phyloP scores from a whole-genome alignment of 2,797 vertebrate species.

The Cichlasoma orientale region DNA sequence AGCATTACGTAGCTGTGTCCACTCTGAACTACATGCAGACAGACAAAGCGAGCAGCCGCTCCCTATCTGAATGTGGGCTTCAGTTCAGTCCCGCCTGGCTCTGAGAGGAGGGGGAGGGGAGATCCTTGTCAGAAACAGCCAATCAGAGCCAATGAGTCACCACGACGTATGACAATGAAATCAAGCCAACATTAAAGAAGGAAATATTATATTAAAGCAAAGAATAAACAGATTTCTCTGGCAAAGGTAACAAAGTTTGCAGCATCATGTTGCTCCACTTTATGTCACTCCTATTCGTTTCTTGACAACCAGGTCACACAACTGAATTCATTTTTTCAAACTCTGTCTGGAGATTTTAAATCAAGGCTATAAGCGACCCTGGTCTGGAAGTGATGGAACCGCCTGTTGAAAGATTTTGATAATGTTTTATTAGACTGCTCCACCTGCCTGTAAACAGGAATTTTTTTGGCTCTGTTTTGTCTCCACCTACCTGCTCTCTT shows the following conservation, averaged over 20 bases:
- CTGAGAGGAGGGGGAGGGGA: conserved; percentile 37
- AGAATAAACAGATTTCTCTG: neutral
- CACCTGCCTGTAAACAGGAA: neutral
- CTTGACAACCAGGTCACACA: neutral
- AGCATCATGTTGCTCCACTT: too few species aligned
- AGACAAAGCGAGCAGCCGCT: conserved; percentile 63
- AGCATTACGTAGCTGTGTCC: conserved; percentile 42
- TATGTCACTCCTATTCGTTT: accelerated
- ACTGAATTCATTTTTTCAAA: accelerated
- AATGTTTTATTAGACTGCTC: neutral
- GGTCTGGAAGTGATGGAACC: neutral
- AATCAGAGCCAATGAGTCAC: conserved; percentile 39
- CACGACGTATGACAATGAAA: conserved; percentile 19
- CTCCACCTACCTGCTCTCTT: neutral
- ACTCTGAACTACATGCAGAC: conserved; percentile 39
- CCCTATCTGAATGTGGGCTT: conserved; percentile 21
- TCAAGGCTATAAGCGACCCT: neutral
- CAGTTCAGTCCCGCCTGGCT: conserved; percentile 13
- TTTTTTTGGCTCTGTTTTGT: neutral
- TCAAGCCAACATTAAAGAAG: neutral
- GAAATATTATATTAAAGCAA: neutral
- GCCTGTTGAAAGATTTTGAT: neutral
- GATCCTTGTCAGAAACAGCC: conserved; percentile 17
- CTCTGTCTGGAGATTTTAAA: neutral
- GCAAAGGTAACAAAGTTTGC: neutral